Base-by-base conservation (phyloP, 2,888 invertebrate genomes). In the Tineola bisselliella region DNA sequence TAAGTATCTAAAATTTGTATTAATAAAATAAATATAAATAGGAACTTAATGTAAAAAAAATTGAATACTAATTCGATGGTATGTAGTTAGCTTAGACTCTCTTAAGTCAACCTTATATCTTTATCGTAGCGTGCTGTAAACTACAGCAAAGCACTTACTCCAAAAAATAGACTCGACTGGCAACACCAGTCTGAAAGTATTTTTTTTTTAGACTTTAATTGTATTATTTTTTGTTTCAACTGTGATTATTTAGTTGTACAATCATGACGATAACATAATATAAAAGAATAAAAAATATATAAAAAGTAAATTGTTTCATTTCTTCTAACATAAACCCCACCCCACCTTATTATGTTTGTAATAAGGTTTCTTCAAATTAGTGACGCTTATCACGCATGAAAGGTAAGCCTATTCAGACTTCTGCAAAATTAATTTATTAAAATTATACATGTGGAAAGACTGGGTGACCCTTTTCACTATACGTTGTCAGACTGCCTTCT, bases 241-340 rank as follows among this genome's bases (percentile, higher is more conserved):
- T 88, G 88, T 88, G 88, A 88, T 88, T 88, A 84, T 86, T 88
- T 88, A 88, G 88, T 87, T 88, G 84, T 88, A 88, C 88, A 87
- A 87, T 81, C 87, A 84, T 83, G 84, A 84, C 75, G 80, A 84
- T 83, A 83, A 86, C 79, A 87, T 86, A 84, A 87, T 87, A 88
- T 79, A 81, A 84, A 80, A 84, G 84, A 86, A 87, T 60, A 79
- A 81, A 54, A 77, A 74, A 78, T 67, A 75, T 80, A 30, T 60
- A 62, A 60, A 62, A 57, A 62, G 44, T 19, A 8, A 44, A 6
- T 12, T 48, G 44, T 62, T 62, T 61, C 43, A 60, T 44, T 38
- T 33, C 44, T 31, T 44, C 17, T 12, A 1, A 52, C 54, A 38
- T 6, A 38, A 38, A 38, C 1, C n/a, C n/a, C 4, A 25, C 2